A percentile compares a stretch with the other conserved stretches of the same genome.
phyloP scores from a whole-genome alignment of 2,113 vertebrate species.

The Glareola pratincola region DNA sequence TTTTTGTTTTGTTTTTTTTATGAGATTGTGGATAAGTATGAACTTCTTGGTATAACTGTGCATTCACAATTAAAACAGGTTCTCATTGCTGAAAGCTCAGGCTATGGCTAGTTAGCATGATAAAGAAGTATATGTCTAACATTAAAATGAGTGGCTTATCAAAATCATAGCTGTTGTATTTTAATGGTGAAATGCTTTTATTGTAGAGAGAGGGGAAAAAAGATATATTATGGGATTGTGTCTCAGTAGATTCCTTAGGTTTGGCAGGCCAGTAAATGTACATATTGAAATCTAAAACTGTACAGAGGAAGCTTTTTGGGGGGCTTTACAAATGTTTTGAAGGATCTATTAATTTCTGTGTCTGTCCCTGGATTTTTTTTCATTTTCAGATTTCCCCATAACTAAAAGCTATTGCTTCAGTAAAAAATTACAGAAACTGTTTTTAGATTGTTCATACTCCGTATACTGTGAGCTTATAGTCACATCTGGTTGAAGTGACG shows the following conservation, averaged over 20 bases:
- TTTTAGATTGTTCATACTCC: neutral
- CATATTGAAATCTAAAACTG: neutral
- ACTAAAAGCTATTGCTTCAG: neutral
- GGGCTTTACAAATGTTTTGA: neutral
- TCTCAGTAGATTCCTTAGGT: neutral
- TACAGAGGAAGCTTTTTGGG: neutral
- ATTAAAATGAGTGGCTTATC: neutral
- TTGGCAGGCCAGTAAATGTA: neutral
- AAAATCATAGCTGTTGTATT: neutral
- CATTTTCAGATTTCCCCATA: neutral
- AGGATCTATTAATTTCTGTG: neutral
- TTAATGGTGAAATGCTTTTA: neutral
- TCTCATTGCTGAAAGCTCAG: neutral
- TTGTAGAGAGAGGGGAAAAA: neutral
- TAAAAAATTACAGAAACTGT: neutral
- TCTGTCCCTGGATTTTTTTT: neutral
- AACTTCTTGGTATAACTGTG: neutral
- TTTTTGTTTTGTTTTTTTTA: no score
- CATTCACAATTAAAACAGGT: neutral
- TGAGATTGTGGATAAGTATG: neutral
- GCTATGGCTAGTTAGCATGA: neutral
- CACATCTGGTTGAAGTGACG: neutral
- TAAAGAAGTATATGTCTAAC: neutral
- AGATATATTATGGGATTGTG: neutral
- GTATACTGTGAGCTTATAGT: neutral